These are phyloP conservation scores for Acronicta alni DNA, from an alignment of 2,888 invertebrate species.

Conservation along the genomic window DNA sequence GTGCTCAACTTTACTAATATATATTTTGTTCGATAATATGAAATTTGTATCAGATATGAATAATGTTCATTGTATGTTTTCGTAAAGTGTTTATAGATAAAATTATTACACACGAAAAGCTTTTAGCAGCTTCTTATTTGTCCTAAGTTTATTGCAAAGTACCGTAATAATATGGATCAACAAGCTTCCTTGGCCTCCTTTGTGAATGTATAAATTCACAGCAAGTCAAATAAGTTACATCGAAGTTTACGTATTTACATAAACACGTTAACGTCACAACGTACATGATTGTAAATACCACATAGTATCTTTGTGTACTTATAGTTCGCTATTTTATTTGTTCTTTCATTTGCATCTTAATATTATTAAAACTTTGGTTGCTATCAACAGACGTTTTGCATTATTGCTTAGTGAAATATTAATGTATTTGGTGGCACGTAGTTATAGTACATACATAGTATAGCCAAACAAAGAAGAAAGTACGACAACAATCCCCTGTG, in stretches of 20 bases:
- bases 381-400: slow-evolving; percentile 25
- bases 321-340: slow-evolving; percentile 64
- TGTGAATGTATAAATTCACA: slow-evolving; percentile 70
- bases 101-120: slow-evolving; percentile 14
- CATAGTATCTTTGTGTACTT: slow-evolving; percentile 63
- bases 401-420: background rate
- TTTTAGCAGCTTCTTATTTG: slow-evolving; percentile 31
- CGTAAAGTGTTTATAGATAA: slow-evolving; percentile 8
- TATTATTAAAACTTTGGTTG: slow-evolving; percentile 44
- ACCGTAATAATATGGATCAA: slow-evolving; percentile 44
- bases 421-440: too few relatives aligned
- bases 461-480: too few relatives aligned
- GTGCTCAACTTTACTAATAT: too few relatives aligned
- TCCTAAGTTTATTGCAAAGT: slow-evolving; percentile 33
- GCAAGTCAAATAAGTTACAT: slow-evolving; percentile 74
- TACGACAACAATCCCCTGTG: too few relatives aligned
- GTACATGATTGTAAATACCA: slow-evolving; percentile 68
- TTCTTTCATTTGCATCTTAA: slow-evolving; percentile 49
- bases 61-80: background rate
- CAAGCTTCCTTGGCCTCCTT: slow-evolving; percentile 54
- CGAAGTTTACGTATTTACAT: slow-evolving; percentile 78
- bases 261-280: slow-evolving; percentile 73
- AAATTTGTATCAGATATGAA: background rate
- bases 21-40: background rate
- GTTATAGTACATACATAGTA: too few relatives aligned